Base-by-base conservation (phyloP, 2,888 invertebrate species). In the Nemotelus nigrinus region DNA sequence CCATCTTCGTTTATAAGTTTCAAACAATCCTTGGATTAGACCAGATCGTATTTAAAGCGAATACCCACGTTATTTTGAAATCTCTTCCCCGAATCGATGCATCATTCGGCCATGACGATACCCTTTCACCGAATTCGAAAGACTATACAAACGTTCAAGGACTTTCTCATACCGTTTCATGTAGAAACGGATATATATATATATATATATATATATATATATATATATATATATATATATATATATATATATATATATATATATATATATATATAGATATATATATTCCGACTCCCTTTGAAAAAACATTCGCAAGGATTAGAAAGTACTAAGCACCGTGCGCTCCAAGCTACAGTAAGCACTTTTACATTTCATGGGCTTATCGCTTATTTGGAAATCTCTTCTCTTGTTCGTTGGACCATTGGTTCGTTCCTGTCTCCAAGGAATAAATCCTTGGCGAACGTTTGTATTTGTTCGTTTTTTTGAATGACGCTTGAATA, bases 401-500 rank as follows among this genome's bases (percentile, higher is more conserved):
- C 55, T 57, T 55, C 70, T 71, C 25, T 25, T 25, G 25, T 25
- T 25, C 25, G 25, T 25, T 25, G 25, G 25, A 25, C 25, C 25
- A 25, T 25, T 25, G 43, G 44, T 57, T 65, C 41, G 63, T 55
- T 70, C 44, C 71, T 25, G 58, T 72, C 45, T 72, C 58, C 58
- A 72, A 72, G 71, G 57, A 72, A 57, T 72, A 72, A 57, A 72
- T 72, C 71, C 71, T 57, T 57, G 57, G n/a, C 25, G 57, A 57
- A 57, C 57, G 57, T 25, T 25, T 25, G 57, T 57, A 25, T 57
- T 57, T 57, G 57, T 57, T 10, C 10, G 2, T 25, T 57, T 57
- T 10, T 4, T 25, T 25, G 57, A 57, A 25, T 3, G 57, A 3
- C 10, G 57, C 57, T 57, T 10, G 57, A 57, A 25, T 25, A 25